Evolutionary conservation across 2,113 vertebrate species (phyloP).

Genomic region (Hippoglossus stenolepis): DNA sequence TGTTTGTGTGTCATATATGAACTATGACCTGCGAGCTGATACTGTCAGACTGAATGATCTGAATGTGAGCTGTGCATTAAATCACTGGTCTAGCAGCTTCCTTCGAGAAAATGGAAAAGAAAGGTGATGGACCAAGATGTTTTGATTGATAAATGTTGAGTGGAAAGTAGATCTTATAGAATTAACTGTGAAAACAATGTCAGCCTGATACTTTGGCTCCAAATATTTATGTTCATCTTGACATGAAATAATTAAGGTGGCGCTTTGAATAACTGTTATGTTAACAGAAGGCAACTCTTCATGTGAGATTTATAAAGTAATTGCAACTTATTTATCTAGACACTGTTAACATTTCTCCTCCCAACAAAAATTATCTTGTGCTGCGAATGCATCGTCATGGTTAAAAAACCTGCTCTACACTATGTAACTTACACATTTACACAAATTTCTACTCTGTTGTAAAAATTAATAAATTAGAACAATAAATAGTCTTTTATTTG

Average conservation of each 20-base stretch:
- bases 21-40: constrained; percentile 73
- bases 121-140: not conserved
- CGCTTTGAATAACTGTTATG: not conserved
- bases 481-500: constrained; percentile 84
- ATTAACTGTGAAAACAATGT: not conserved
- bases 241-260: not conserved
- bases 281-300: not conserved
- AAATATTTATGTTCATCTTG: not conserved
- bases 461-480: constrained; percentile 86
- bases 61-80: constrained; percentile 48
- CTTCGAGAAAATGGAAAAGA: constrained; percentile 16
- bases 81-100: constrained; percentile 18
- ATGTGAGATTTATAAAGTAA: constrained; percentile 1
- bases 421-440: constrained; percentile 68
- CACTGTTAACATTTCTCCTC: constrained; percentile 49
- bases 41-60: constrained; percentile 52
- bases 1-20: constrained; percentile 74
- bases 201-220: not conserved
- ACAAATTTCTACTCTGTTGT: constrained; percentile 67
- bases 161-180: constrained; percentile 1
- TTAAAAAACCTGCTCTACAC: constrained; percentile 62
- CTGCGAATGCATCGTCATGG: constrained; percentile 55
- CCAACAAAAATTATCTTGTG: constrained; percentile 51
- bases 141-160: constrained; percentile 9
- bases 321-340: constrained; percentile 34